Base-by-base conservation (phyloP, 1,140 invertebrate genomes). In the Sogatella furcifera region DNA sequence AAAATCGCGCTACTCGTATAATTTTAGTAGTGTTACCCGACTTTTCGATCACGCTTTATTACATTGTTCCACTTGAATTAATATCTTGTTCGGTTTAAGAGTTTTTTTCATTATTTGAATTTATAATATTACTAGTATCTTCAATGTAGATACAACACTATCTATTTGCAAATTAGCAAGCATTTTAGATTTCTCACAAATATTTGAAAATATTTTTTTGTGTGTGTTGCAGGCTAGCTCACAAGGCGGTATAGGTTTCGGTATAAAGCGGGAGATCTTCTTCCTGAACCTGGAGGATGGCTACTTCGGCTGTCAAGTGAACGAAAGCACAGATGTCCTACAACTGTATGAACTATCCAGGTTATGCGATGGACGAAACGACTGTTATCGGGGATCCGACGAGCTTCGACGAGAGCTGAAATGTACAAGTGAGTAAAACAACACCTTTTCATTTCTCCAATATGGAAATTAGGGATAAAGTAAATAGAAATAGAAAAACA, bases 261-360 rank as follows among this genome's bases (percentile, higher is more conserved):
- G 84, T 78, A 81, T 83, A 72, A 88, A 84, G 81, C 79, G 86
- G 76, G 92, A 95, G 82, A 87, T 95, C 76, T 96, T 97, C 80
- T 92, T 95, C 80, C 81, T 97, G 73, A 95, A 95, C 78, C 82
- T 95, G 74, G 92, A 96, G 81, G 92, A 95, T 79, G 93, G 93
- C 68, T 95, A 92, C 76, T 97, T 97, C 77, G 93, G 91, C 64
- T 97, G 93, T 78, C 93, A 97, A 82, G 90, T 95, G 61, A 97
- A 97, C 79, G 90, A 92, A 77, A 95, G 92, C 58, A 90, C 87
- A 67, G 91, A 95, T 76, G 86, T 96, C 69, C 80, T 97, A 71
- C 92, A 96, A 80, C 80, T 96, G 68, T 92, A 93, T 78, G 90
- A 95, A 81, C 78, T 97, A 69, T 95, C 92, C 56, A 92, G 90